Conservation (phyloP, 2,113 vertebrate species). For the Turnix velox region DNA sequence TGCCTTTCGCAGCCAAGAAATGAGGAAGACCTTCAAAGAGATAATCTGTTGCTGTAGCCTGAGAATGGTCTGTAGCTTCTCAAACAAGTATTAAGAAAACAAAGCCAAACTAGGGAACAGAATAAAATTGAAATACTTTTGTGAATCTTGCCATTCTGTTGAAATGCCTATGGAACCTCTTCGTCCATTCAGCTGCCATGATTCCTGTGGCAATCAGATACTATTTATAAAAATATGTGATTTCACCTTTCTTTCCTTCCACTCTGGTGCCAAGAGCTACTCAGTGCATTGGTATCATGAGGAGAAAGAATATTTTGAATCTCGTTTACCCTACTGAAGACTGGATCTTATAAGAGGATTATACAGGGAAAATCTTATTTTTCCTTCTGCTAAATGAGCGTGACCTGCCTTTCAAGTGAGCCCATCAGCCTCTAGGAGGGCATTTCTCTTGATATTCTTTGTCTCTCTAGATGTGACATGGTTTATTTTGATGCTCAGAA, state of each 20-base stretch:
- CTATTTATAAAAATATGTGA: neutral
- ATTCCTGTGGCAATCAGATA: neutral
- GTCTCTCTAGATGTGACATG: neutral
- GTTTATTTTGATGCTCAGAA: neutral
- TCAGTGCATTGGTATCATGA: neutral
- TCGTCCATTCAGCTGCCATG: neutral
- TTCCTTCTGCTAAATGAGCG: neutral
- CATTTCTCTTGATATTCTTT: neutral
- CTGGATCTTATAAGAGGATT: neutral
- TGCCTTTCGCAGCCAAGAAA: slow-evolving; percentile 92
- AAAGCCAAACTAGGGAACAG: neutral
- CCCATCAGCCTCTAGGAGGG: neutral
- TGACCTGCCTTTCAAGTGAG: neutral
- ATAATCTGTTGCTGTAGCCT: slow-evolving; percentile 85
- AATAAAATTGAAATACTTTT: neutral
- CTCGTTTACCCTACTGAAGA: neutral
- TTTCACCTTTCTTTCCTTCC: neutral
- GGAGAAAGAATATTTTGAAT: neutral
- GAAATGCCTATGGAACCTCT: neutral
- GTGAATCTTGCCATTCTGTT: neutral
- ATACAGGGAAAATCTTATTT: neutral
- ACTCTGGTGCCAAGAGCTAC: neutral
- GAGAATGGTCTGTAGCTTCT: slow-evolving; percentile 69
- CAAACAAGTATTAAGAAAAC: slow-evolving; percentile 74
- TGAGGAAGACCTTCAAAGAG: slow-evolving; percentile 94